A percentile compares a stretch with the other conserved stretches of the same genome.
phyloP scores from a whole-genome alignment of 1,140 invertebrate genomes.

The Tyrophagus putrescentiae region DNA sequence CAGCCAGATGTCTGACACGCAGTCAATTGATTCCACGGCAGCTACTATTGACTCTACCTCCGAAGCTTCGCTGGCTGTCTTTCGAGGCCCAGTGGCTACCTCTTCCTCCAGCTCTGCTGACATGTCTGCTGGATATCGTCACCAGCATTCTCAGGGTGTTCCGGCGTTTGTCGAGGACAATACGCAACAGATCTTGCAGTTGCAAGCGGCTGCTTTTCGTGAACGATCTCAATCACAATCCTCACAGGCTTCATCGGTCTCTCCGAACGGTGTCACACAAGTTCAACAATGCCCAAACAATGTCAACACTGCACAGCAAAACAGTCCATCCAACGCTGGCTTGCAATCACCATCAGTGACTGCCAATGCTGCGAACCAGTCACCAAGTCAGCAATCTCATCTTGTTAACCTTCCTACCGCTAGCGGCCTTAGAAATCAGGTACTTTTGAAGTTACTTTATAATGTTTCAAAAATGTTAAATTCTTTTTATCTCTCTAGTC shows the following conservation, averaged over 20 bases:
- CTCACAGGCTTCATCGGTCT: background rate
- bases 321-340: too few species aligned
- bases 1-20: constrained; percentile 1
- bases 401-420: too few species aligned
- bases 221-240: constrained; percentile 13
- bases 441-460: too few species aligned
- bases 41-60: constrained; percentile 18
- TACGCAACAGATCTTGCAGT: background rate
- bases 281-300: background rate
- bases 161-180: background rate
- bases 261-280: background rate
- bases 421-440: too few species aligned
- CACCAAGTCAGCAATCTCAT: too few species aligned
- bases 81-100: constrained; percentile 8
- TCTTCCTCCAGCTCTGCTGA: background rate
- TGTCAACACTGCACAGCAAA: too few species aligned
- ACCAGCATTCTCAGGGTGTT: background rate
- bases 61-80: constrained; percentile 8
- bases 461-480: too few species aligned
- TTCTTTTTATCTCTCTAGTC: background rate
- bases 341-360: background rate
- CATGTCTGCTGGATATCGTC: background rate
- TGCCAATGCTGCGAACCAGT: background rate
- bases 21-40: constrained; percentile 1
- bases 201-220: constrained; percentile 3